phyloP scores from a whole-genome alignment of 2,113 vertebrate species.

The Hystrix cristata region DNA sequence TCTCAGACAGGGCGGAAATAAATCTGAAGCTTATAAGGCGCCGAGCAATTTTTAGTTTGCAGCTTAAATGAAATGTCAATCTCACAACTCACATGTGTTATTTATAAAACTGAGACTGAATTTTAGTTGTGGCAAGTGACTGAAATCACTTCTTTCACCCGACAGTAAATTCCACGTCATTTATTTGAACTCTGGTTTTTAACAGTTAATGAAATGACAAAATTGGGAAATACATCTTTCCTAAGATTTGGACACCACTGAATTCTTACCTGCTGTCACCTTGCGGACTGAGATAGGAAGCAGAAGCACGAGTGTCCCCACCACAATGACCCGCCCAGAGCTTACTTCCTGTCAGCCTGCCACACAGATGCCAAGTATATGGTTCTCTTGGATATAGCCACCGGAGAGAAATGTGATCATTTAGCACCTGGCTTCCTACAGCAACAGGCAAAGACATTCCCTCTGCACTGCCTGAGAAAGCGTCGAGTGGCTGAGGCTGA shows the following conservation, averaged over 20 bases:
- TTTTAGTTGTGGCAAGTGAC: background rate
- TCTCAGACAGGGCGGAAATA: background rate
- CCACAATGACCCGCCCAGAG: background rate
- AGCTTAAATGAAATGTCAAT: background rate
- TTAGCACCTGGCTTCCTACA: background rate
- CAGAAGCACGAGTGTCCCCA: background rate
- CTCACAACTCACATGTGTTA: background rate
- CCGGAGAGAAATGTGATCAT: background rate
- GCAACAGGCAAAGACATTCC: background rate
- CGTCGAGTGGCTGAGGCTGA: constrained; percentile 10
- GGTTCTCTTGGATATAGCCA: background rate
- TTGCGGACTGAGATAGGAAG: background rate
- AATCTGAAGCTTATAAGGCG: background rate
- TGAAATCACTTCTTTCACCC: background rate
- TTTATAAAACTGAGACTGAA: constrained; percentile 11
- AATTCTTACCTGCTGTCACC: background rate
- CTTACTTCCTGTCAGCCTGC: background rate
- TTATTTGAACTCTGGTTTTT: background rate
- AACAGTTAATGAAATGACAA: background rate
- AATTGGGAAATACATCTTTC: background rate
- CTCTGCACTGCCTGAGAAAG: background rate
- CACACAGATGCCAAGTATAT: background rate
- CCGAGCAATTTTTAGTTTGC: background rate
- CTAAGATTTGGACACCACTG: background rate
- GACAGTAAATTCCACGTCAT: background rate